Evolutionary conservation across 35 echinoderm and acorn worm genomes (phyloP).

Genomic region (Anneissia japonica): DNA sequence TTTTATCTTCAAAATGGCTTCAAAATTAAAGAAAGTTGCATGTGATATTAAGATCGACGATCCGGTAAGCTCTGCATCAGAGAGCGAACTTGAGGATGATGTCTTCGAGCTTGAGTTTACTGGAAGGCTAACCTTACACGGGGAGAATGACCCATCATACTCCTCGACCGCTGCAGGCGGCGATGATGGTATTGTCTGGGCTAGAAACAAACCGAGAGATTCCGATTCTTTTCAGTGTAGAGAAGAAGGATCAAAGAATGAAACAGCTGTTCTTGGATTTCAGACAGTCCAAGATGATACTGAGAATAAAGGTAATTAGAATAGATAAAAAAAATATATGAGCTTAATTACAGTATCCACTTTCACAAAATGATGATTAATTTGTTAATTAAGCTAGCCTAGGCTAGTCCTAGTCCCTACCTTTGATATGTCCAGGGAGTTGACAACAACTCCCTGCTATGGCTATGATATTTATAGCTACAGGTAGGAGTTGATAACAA

Average conservation of each 20-base stretch:
- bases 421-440: too few relatives aligned
- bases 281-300: background rate
- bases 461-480: too few relatives aligned
- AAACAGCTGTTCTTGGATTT: background rate
- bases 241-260: background rate
- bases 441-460: too few relatives aligned
- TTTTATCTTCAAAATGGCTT: slow-evolving; percentile 32
- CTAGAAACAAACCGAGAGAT: background rate
- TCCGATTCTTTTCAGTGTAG: background rate
- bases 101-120: slow-evolving; percentile 72
- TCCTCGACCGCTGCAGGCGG: background rate
- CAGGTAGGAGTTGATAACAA: too few relatives aligned
- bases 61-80: slow-evolving; percentile 66
- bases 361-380: too few relatives aligned
- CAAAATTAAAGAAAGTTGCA: slow-evolving; percentile 58
- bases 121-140: slow-evolving; percentile 66
- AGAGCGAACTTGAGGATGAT: slow-evolving; percentile 62
- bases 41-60: slow-evolving; percentile 91
- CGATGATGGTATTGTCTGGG: background rate
- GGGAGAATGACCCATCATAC: background rate
- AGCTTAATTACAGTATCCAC: too few relatives aligned
- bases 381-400: too few relatives aligned
- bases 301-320: background rate
- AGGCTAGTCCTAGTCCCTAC: too few relatives aligned
- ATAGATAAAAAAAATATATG: too few relatives aligned